Percentiles rank a stretch among this genome's conserved stretches.
Evolutionary conservation across 2,797 vertebrate species (phyloP).

Genomic region (Antrozous pallidus): DNA sequence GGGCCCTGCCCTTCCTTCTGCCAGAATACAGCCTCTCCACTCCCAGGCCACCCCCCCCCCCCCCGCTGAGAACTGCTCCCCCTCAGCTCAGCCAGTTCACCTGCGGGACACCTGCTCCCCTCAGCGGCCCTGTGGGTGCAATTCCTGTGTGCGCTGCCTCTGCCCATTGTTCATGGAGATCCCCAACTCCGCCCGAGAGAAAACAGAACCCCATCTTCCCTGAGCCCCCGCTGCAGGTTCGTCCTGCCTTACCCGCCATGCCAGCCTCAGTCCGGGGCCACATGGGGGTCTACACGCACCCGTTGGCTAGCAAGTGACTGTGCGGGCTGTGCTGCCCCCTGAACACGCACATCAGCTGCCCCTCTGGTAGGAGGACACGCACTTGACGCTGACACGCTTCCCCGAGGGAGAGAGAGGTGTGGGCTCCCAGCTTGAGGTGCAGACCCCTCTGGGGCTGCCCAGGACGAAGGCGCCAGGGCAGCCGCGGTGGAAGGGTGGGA

Average conservation of each 20-base stretch:
- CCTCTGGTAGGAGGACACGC: neutral
- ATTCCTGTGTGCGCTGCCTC: neutral
- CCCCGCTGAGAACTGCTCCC: neutral
- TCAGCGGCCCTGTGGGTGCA: neutral
- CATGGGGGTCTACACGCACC: neutral
- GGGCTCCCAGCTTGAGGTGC: neutral
- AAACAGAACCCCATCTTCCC: neutral
- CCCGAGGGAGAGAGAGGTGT: neutral
- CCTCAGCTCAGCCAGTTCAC: no score
- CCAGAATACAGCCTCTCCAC: accelerated
- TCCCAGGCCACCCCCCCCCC: no score
- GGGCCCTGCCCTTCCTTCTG: neutral
- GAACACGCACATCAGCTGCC: neutral
- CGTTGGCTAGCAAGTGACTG: neutral
- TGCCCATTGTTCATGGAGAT: neutral
- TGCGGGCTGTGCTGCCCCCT: neutral
- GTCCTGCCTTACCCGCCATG: neutral
- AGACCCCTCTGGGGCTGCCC: neutral
- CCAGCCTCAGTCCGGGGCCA: neutral
- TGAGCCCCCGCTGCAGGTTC: neutral
- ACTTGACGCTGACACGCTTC: no score
- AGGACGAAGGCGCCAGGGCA: neutral
- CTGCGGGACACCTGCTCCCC: neutral
- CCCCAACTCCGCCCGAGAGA: neutral
- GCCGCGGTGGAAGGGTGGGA: neutral